These are phyloP conservation scores for Regulus satrapa DNA, from an alignment of 2,113 vertebrate species.

Conservation along the genomic window DNA sequence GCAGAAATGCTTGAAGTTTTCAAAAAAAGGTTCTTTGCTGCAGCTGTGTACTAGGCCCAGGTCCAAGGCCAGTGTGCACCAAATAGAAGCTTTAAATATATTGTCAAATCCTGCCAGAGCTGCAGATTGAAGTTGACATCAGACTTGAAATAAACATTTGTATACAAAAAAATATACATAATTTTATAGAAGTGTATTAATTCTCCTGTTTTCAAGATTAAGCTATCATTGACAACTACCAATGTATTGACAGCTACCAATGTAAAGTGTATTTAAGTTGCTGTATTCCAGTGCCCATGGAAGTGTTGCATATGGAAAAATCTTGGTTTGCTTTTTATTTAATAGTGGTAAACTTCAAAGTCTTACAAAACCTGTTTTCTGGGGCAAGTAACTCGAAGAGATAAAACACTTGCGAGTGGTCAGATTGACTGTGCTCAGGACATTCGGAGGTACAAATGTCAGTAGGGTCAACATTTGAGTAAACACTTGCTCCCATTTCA, in stretches of 20 bases:
- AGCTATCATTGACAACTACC: not conserved
- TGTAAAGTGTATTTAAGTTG: not conserved
- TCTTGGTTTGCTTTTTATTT: not conserved
- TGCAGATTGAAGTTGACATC: not conserved
- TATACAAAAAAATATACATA: not conserved
- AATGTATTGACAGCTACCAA: not conserved
- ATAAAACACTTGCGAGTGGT: not conserved
- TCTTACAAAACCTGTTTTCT: not conserved
- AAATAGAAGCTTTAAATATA: constrained; percentile 33
- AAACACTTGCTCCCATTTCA: constrained; percentile 16
- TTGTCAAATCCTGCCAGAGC: not conserved
- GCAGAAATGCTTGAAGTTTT: not conserved
- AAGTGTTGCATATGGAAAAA: not conserved
- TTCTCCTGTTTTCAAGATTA: not conserved
- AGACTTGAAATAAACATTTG: not conserved
- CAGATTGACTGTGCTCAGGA: not conserved
- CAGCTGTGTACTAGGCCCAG: constrained; percentile 22
- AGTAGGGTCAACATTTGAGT: not conserved
- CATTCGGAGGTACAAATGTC: not conserved
- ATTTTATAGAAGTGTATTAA: not conserved
- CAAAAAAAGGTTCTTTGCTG: not conserved
- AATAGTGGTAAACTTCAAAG: not conserved
- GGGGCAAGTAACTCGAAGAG: not conserved
- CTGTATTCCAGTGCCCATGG: not conserved
- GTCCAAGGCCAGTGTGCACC: constrained; percentile 13